Base-by-base conservation (phyloP, 2,797 vertebrate species). In the Phalloptychus januarius region DNA sequence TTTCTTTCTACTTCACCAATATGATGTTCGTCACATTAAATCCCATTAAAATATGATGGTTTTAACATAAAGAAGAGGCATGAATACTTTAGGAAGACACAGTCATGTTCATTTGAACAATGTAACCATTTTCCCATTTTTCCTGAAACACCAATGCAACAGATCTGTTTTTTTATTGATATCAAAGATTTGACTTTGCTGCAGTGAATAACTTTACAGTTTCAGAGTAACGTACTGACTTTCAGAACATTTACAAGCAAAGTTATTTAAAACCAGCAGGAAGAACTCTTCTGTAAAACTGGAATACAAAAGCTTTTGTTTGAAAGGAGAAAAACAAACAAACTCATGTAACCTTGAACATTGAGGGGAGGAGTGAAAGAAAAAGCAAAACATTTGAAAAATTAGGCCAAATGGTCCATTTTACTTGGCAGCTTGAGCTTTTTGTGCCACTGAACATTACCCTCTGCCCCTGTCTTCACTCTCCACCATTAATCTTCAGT, bases 341-440 rank as follows among this genome's bases (percentile, higher is more conserved):
- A 25, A 15, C 38, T 23, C 15, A 70, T 23, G n/a, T 82, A 82
- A 85, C 12, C 11, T 38, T 31, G 65, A 23, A 74, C n/a, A 80
- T 28, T n/a, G 63, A 31, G 6, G 67, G 83, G 71, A 75, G 70
- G 75, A 10, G 50, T 52, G 23, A 86, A 89, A 83, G 84, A 46
- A 79, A 72, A 33, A 46, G 25, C 6, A 3, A 65, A 36, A 69
- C 28, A 20, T 23, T 33, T 0, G 69, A 1, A 79, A 81, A 93
- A 87, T 85, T 84, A 83, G 85, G 87, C 81, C 87, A 86, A 90
- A 77, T 79, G 79, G 80, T 87, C 50, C 71, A 82, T 84, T 71
- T 89, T 77, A 79, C 79, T 87, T 80, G 89, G 88, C 91, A 91
- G 90, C 85, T 91, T 89, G 83, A 88, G 88, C 87, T 89, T 90